phyloP scores from a whole-genome alignment of 2,113 vertebrate species.

The Entelurus aequoreus region DNA sequence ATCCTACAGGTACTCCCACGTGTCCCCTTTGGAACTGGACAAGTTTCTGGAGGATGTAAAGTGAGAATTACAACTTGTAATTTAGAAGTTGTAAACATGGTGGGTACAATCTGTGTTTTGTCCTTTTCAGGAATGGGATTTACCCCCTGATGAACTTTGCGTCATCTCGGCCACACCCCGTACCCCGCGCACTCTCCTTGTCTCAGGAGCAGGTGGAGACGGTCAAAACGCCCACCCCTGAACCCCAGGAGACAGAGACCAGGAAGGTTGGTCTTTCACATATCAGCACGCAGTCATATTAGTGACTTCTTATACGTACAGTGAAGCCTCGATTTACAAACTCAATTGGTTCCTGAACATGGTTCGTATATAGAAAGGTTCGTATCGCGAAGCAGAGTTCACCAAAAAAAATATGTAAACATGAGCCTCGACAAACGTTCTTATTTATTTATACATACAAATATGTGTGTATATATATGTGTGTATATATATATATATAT shows the following conservation, averaged over 20 bases:
- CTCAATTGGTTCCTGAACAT: too few relatives aligned
- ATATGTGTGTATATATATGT: too few relatives aligned
- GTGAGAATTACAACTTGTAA: constrained; percentile 64
- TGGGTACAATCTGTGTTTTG: background rate
- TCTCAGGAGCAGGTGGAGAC: constrained; percentile 87
- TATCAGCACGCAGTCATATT: background rate
- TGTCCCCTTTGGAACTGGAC: constrained; percentile 90
- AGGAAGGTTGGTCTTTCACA: constrained; percentile 77
- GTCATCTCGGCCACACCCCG: constrained; percentile 78
- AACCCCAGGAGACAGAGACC: constrained; percentile 88
- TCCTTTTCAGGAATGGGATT: constrained; percentile 84
- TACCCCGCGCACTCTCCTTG: constrained; percentile 81
- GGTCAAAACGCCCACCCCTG: constrained; percentile 87
- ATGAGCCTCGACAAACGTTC: too few relatives aligned
- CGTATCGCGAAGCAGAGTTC: too few relatives aligned
- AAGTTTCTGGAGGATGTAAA: constrained; percentile 96
- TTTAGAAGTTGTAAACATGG: background rate
- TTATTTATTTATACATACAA: too few relatives aligned
- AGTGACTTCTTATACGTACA: background rate
- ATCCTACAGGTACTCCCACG: constrained; percentile 82
- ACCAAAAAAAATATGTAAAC: too few relatives aligned
- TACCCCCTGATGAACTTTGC: constrained; percentile 96
- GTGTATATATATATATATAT: too few relatives aligned
- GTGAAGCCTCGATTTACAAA: too few relatives aligned
- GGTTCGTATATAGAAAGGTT: too few relatives aligned